Percentiles rank a stretch among this genome's conserved stretches.
Evolutionary conservation across 2,113 vertebrate species (phyloP).

Genomic region (Acrocephalus arundinaceus): DNA sequence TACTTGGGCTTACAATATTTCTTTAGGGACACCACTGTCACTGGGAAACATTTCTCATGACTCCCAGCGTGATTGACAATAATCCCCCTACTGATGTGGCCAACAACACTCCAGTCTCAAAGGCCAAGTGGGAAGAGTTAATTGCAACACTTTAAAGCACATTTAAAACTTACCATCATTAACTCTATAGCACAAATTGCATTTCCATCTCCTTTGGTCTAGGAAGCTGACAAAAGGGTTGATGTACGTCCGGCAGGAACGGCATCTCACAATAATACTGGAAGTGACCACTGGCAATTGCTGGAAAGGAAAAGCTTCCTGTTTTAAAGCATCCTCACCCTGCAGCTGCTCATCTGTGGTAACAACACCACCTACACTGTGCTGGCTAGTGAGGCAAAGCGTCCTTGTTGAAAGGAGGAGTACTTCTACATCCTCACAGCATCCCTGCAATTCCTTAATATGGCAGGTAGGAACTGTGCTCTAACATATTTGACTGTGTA

Average conservation of each 20-base stretch:
- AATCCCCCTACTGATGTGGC: neutral
- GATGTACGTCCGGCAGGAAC: slow-evolving; percentile 95
- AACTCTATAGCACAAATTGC: slow-evolving; percentile 94
- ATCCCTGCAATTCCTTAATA: neutral
- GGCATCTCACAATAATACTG: slow-evolving; percentile 94
- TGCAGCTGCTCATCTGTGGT: neutral
- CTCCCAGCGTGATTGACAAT: neutral
- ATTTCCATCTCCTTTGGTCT: slow-evolving; percentile 96
- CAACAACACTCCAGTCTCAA: neutral
- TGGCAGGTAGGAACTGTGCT: neutral
- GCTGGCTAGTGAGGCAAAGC: neutral
- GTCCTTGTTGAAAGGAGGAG: neutral
- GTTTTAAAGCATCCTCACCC: neutral
- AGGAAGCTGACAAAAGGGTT: slow-evolving; percentile 96
- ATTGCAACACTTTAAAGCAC: neutral
- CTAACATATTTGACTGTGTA: neutral
- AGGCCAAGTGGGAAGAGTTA: neutral
- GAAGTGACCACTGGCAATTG: slow-evolving; percentile 97
- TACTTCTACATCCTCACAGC: neutral
- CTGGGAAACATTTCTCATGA: neutral
- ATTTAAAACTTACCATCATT: slow-evolving; percentile 86
- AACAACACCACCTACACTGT: neutral
- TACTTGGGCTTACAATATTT: neutral
- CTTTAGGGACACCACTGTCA: neutral
- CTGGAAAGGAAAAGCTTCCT: slow-evolving; percentile 69